A percentile compares a stretch with the other conserved stretches of the same genome.
Evolutionary conservation across 2,888 invertebrate genomes (phyloP).

Genomic region (Anarsia innoxiella): DNA sequence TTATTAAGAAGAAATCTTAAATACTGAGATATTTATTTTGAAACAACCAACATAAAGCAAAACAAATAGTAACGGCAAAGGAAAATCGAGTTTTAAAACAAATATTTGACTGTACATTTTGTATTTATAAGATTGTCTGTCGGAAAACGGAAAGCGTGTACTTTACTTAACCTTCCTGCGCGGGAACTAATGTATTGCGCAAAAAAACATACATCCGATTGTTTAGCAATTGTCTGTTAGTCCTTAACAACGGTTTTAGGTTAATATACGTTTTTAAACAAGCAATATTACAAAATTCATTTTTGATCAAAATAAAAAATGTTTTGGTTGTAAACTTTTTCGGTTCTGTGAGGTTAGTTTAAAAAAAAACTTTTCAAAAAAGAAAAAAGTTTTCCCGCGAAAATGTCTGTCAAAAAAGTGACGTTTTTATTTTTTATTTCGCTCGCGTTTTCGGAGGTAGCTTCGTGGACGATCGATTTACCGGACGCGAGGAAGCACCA

Average conservation of each 20-base stretch:
- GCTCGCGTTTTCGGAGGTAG: constrained; percentile 31
- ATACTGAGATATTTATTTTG: neutral
- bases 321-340: neutral
- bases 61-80: neutral
- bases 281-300: neutral
- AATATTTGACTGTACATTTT: neutral
- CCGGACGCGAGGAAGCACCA: constrained; percentile 44
- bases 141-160: constrained; percentile 15
- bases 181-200: constrained; percentile 52
- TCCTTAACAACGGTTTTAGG: constrained; percentile 8
- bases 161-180: constrained; percentile 39
- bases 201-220: constrained; percentile 37
- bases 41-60: neutral
- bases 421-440: constrained; percentile 22
- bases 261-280: constrained; percentile 2
- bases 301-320: neutral
- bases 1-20: neutral
- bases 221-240: constrained; percentile 29
- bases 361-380: neutral
- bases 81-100: neutral
- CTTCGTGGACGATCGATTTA: constrained; percentile 56
- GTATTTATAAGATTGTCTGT: constrained; percentile 1
- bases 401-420: neutral
- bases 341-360: no score
- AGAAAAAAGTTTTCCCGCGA: no score